Base-by-base conservation (phyloP, 2,888 invertebrate genomes). In the Chymomyza amoena region DNA sequence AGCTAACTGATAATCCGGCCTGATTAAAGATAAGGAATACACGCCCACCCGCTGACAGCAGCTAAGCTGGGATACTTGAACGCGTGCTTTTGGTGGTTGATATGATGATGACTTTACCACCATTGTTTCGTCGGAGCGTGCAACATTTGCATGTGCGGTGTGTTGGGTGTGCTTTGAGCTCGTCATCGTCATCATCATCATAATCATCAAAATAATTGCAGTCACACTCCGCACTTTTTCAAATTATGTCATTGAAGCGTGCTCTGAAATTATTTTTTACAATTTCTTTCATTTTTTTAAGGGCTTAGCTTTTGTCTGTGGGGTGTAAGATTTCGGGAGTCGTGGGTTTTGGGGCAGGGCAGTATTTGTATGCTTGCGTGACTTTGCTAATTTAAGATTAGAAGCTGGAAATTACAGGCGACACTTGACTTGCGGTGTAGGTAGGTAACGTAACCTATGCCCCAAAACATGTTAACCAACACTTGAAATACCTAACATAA, bases 201-300 rank as follows among this genome's bases (percentile, higher is more conserved):
- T 81, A 70, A 68, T 68, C 79, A 80, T 82, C 76, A 85, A 85
- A 83, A 81, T 82, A 85, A 82, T 80, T 82, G 85, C 77, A 77
- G 81, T 28, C 75, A 66, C 69, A 75, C 75, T 28, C 60, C 60
- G 75, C 70, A 70, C 75, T 75, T 70, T 69, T 66, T 50, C 36
- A 60, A 60, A 61, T 68, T 73, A 77, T 73, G 70, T 75, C 62
- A 73, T 71, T 79, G 79, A 75, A 71, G 82, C 81, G 73, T 84
- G 76, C 76, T 64, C 62, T 62, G 69, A 79, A 84, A 84, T 82
- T 78, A 84, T 81, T 72, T 32, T 72, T 57, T 54, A 54, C 20
- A 54, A 18, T 54, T 54, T 54, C 54, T 10, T 54, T 54, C 15
- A 39, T 7, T n/a, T 79, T 73, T 54, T 54, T 54, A 54, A 54